Evolutionary conservation across 2,888 invertebrate genomes (phyloP).

Genomic region (Trachelus tabidus): DNA sequence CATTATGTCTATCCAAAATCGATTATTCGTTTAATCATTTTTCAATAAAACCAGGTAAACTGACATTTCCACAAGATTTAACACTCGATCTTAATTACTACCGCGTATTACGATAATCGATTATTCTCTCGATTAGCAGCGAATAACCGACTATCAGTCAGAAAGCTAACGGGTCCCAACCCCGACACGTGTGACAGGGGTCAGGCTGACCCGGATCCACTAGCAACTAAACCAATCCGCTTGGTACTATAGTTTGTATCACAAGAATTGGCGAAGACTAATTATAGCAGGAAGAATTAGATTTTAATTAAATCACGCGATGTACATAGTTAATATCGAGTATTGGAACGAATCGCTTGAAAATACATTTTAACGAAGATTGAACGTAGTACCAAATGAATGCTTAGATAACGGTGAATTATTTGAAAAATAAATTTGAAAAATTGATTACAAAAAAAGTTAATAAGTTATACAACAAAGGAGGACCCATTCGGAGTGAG

Average conservation of each 20-base stretch:
- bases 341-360: background rate
- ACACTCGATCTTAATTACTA: background rate
- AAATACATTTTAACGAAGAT: background rate
- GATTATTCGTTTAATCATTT: background rate
- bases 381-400: background rate
- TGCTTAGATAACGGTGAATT: background rate
- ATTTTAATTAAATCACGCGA: background rate
- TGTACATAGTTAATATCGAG: background rate
- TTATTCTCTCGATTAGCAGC: background rate
- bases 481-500: background rate
- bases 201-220: conserved; percentile 1
- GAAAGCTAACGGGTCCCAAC: background rate
- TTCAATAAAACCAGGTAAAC: background rate
- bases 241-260: background rate
- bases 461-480: background rate
- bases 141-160: background rate
- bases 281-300: background rate
- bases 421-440: background rate
- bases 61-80: background rate
- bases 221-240: background rate
- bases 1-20: background rate
- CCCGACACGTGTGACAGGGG: conserved; percentile 5
- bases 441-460: background rate
- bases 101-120: background rate
- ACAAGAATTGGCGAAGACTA: background rate